Evolutionary conservation across 2,888 invertebrate species (phyloP).

Genomic region (Heliconius charithonia): DNA sequence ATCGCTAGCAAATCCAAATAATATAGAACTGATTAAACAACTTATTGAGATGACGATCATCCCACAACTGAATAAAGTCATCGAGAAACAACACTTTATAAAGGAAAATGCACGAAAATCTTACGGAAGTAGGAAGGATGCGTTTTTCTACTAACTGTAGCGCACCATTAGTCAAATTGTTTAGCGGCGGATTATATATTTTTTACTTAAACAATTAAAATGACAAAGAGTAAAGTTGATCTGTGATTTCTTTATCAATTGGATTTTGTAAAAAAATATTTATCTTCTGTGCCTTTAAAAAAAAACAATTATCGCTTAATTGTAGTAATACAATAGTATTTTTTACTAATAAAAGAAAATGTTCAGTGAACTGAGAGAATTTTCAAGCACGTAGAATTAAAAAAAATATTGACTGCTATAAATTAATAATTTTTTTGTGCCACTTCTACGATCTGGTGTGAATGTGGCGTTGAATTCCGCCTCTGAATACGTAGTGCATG

Average conservation of each 20-base stretch:
- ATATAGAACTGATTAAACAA: slow-evolving; percentile 33
- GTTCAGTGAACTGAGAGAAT: too few species aligned
- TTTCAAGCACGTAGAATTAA: too few species aligned
- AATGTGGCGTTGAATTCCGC: too few species aligned
- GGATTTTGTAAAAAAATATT: not conserved
- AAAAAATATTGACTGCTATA: too few species aligned
- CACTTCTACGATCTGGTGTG: too few species aligned
- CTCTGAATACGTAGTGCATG: too few species aligned
- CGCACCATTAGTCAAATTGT: slow-evolving; percentile 76
- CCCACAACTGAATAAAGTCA: slow-evolving; percentile 61
- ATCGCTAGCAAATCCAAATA: slow-evolving; percentile 47
- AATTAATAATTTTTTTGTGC: too few species aligned
- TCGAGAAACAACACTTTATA: slow-evolving; percentile 60
- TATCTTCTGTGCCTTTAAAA: not conserved
- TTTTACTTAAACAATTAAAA: not conserved
- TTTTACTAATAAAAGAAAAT: too few species aligned
- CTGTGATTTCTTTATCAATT: not conserved
- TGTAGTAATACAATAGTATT: not conserved
- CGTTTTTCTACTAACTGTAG: slow-evolving; percentile 63
- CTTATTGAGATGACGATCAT: slow-evolving; percentile 58
- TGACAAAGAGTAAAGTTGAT: not conserved
- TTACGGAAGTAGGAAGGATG: slow-evolving; percentile 79
- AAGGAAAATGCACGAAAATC: slow-evolving; percentile 64
- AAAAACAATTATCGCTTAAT: slow-evolving; percentile 2
- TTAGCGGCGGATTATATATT: slow-evolving; percentile 53